Conservation (phyloP, 1,140 invertebrate genomes). For the Thaumatotibia leucotreta region DNA sequence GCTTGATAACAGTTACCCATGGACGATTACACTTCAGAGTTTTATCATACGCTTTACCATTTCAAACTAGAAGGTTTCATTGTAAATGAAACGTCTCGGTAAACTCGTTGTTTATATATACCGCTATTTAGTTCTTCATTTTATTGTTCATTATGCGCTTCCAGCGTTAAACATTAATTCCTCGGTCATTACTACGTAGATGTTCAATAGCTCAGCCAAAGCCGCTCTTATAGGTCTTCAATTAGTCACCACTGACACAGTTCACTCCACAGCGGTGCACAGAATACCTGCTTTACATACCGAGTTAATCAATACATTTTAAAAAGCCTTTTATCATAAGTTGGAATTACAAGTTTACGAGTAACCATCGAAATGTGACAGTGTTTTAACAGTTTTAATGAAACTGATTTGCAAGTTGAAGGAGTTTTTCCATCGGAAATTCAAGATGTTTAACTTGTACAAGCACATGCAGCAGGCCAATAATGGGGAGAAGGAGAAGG, state of each 20-base stretch:
- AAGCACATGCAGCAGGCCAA: constrained; percentile 82
- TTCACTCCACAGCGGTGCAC: constrained; percentile 22
- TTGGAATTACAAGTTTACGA: no score
- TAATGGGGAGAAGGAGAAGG: constrained; percentile 78
- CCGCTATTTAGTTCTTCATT: no score
- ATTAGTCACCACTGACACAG: constrained; percentile 54
- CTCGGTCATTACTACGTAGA: background rate
- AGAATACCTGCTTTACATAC: constrained; percentile 3
- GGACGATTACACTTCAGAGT: no score
- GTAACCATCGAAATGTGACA: background rate
- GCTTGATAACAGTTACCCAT: no score
- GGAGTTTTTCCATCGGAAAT: constrained; percentile 23
- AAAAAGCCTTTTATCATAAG: no score
- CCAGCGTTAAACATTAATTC: background rate
- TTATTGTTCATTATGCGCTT: no score
- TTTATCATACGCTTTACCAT: no score
- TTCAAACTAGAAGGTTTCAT: no score
- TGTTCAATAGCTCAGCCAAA: constrained; percentile 34
- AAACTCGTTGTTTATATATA: no score
- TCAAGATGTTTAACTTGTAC: constrained; percentile 86
- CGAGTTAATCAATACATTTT: no score
- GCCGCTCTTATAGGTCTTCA: constrained; percentile 51
- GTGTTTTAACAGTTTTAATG: constrained; percentile 26
- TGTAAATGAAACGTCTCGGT: no score
- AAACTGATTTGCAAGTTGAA: constrained; percentile 31